Evolutionary conservation across 1,140 invertebrate genomes (phyloP).

Genomic region (Ylistrum balloti): DNA sequence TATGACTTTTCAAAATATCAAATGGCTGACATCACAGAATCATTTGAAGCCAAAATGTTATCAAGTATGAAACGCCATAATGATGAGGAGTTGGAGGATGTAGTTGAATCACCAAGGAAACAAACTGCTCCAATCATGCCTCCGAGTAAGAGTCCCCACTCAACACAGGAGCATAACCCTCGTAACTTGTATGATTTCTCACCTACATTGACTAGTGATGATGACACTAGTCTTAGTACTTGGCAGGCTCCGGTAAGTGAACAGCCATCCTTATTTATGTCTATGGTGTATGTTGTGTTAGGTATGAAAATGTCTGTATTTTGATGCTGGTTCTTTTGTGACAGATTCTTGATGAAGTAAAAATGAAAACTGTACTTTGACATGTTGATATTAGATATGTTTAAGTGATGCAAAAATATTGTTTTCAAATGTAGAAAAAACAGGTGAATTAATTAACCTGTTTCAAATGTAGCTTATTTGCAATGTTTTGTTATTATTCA

Average conservation of each 20-base stretch:
- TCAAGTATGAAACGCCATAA: constrained; percentile 73
- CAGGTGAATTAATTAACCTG: no score
- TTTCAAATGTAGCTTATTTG: no score
- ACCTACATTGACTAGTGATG: constrained; percentile 71
- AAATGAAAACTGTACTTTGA: no score
- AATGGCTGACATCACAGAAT: constrained; percentile 76
- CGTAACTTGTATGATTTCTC: constrained; percentile 70
- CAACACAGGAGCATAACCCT: constrained; percentile 42
- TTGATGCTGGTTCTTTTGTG: no score
- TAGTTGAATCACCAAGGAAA: constrained; percentile 56
- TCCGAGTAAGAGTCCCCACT: constrained; percentile 25
- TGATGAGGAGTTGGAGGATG: constrained; percentile 70
- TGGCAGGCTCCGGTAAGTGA: constrained; percentile 75
- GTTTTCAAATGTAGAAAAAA: no score
- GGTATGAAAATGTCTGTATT: no score
- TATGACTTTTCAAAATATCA: constrained; percentile 76
- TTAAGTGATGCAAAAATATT: no score
- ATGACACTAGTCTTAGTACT: constrained; percentile 76
- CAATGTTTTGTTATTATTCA: no score
- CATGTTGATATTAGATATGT: no score
- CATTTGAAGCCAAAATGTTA: constrained; percentile 77
- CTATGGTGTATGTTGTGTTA: no score
- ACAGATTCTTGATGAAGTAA: no score
- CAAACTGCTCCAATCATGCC: background rate
- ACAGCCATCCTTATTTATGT: no score